Conservation (phyloP, 2,113 vertebrate species). For the Melanerpes aurifrons region DNA sequence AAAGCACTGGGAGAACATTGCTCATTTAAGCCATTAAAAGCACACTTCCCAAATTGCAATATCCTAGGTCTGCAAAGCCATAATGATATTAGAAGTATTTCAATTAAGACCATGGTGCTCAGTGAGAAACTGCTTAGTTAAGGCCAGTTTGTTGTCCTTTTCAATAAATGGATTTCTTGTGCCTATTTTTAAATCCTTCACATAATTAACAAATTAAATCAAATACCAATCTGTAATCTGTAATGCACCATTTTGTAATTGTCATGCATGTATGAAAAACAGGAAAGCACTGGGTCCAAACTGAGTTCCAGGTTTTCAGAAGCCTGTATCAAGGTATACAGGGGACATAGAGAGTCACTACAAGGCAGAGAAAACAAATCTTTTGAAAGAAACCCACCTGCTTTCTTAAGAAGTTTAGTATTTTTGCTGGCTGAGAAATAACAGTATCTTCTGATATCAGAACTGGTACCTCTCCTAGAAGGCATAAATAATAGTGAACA, state of each 20-base stretch:
- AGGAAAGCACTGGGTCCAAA: background rate
- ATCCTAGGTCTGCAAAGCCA: background rate
- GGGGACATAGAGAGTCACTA: background rate
- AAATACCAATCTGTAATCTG: background rate
- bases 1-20: background rate
- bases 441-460: constrained; percentile 81
- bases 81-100: background rate
- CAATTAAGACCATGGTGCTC: background rate
- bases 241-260: background rate
- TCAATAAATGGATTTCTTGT: background rate
- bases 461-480: constrained; percentile 83
- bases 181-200: background rate
- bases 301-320: background rate
- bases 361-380: background rate
- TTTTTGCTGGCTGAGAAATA: constrained; percentile 89
- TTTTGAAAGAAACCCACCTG: constrained; percentile 76
- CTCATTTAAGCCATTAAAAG: background rate
- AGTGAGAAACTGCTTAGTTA: background rate
- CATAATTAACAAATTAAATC: background rate
- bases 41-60: background rate
- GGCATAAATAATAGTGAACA: constrained; percentile 18
- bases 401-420: constrained; percentile 92
- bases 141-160: background rate
- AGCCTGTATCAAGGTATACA: background rate
- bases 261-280: background rate